Evolutionary conservation across 2,113 vertebrate genomes (phyloP), one percentile per base, ranked within the genome.

Genomic region (Octodon degus): DNA sequence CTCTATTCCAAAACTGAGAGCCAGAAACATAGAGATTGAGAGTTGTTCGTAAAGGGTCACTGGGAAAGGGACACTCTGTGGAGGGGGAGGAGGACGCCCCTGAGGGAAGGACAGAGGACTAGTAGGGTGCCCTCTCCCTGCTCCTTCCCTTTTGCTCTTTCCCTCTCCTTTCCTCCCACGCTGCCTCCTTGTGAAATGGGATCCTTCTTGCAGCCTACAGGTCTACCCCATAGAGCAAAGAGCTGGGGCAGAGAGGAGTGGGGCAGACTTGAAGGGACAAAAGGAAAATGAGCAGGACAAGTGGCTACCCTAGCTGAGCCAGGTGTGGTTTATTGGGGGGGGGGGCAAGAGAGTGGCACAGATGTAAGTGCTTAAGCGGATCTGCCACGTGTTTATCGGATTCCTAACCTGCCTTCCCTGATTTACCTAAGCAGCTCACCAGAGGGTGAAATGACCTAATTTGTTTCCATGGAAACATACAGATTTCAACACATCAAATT

Each of bases 371-470:
- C 34, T 77, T 58, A 37, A 79, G 43, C 27, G 62, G 0, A 2
- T 93, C 58, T 83, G 32, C 55, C 50, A 1, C 84, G 74, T 34
- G 2, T 67, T 2, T 7, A 32, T 4, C 53, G 3, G 80, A 32
- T 80, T 53, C 27, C 55, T 67, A 87, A 50, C 4, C 43, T 80
- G n/a, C 47, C 14, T 82, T 88, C 34, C 40, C 25, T 81, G 72
- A 16, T 95, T 92, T 86, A 91, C 89, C 80, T 80, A 87, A 95
- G 70, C 81, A 65, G 30, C 30, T 81, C 63, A 68, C 19, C 76
- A 70, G 12, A 37, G 68, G 50, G 34, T 50, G 17, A 95, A 89
- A 37, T 6, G 65, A 50, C 76, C 50, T 95, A 27, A 32, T 50
- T 53, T 91, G 85, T 92, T 25, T 91, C 76, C 25, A 76, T 92